Conservation (phyloP, 1,140 invertebrate species). For the Hetaerina americana region DNA sequence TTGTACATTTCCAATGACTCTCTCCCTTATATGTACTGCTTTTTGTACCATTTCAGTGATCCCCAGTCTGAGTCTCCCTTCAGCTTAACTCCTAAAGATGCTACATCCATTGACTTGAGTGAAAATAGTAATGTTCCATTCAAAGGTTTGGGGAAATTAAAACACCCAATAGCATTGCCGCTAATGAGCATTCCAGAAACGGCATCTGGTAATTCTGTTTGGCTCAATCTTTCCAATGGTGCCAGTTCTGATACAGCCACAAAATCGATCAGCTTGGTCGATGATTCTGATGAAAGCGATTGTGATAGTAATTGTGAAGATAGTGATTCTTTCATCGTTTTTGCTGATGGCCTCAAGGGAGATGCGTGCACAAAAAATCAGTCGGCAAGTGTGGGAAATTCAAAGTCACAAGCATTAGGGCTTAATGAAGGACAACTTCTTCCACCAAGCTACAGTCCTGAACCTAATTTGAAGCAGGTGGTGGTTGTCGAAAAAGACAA, state of each 20-base stretch:
- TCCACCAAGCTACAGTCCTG: no score
- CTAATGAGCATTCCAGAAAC: not conserved
- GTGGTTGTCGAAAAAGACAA: not conserved
- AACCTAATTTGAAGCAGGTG: not conserved
- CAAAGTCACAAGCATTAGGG: no score
- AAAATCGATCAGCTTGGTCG: not conserved
- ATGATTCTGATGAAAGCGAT: not conserved
- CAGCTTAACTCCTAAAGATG: not conserved
- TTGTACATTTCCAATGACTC: no score
- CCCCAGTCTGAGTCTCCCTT: not conserved
- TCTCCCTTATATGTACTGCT: no score
- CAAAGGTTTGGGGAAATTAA: no score
- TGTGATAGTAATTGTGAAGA: slow-evolving; percentile 11
- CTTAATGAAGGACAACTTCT: no score
- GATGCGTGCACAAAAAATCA: no score
- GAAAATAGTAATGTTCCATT: not conserved
- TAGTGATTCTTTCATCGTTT: slow-evolving; percentile 25
- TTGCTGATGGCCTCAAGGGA: slow-evolving; percentile 21
- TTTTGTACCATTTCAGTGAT: not conserved
- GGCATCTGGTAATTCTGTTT: not conserved
- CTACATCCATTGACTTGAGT: not conserved
- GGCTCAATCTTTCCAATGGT: slow-evolving; percentile 2
- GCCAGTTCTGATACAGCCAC: not conserved
- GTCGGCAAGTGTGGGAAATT: no score
- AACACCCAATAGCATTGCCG: no score